Base-by-base conservation (phyloP, 2,888 invertebrate species). In the Drosophila nr. perissopoda region DNA sequence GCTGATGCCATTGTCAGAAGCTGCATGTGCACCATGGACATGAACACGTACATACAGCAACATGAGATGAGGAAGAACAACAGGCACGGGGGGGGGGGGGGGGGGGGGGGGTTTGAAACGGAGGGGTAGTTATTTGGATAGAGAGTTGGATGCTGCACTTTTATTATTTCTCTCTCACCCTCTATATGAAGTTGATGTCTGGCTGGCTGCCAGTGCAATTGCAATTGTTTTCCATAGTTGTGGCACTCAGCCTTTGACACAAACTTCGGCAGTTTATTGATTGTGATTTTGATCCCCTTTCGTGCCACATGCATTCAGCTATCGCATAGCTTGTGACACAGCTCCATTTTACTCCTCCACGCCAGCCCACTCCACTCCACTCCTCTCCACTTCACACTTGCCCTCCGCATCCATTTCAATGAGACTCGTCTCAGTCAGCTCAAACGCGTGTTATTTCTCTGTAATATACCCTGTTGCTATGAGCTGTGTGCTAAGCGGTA, bases 301-400 rank as follows among this genome's bases (percentile, higher is more conserved):
- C 67, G 69, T 82, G 80, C 76, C 83, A 71, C 69, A 66, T 45
- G 60, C 83, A 75, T 60, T 66, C 68, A 74, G 53, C 65, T 60
- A 52, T 64, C 56, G 62, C 38, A 29, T 11, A 21, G 7, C 21
- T 25, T 25, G 25, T 45, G n/a, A 21, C 52, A 34, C 56, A 63
- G 29, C n/a, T 16, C 11, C 33, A 51, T n/a, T 36, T 49, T 16
- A n/a, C 10, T 11, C 13, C 7, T 16, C n/a, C 21, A 42, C 42
- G 2, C 40, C 8, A 38, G 40, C 33, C 40, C n/a, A n/a, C 31
- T 34, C 33, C 33, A 34, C 33, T 33, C 33, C 33, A 34, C 13
- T 13, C 34, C 4, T 4, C 34, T 34, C 13, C 34, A 34, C 34
- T 34, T 51, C n/a, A 31, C n/a, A 33, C 48, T 7, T 34, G 34